Base-by-base conservation (phyloP, 2,797 vertebrate species). In the Lacerta agilis region DNA sequence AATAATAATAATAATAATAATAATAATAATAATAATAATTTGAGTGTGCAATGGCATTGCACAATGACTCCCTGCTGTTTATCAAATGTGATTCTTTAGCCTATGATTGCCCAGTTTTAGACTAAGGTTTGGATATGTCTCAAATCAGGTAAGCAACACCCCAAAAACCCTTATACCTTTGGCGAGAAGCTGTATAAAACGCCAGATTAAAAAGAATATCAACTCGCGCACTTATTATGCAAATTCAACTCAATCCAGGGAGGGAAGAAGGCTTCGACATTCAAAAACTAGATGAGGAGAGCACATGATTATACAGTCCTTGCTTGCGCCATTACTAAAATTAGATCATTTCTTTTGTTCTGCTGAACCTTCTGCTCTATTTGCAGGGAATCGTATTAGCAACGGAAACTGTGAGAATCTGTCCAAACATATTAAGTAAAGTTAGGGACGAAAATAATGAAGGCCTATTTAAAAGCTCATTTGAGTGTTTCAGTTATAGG, bases 351-450 rank as follows among this genome's bases (percentile, higher is more conserved):
- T 92, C 93, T 95, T 96, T 95, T 95, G 93, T 96, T 95, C 94
- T 94, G 86, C 89, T 94, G 93, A 95, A 93, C 92, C 94, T 95
- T 96, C 95, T 96, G 95, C 95, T 96, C 95, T 95, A 96, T 94
- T 96, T 96, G 94, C 95, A 89, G 93, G 91, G 93, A 95, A 95
- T 94, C 89, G 88, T 94, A 95, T 95, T 95, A 96, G 94, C 95
- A 95, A 94, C 88, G 90, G 95, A 96, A 96, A 95, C 93, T 95
- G 93, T 95, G 93, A 95, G 92, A 95, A 95, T 94, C 91, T 95
- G 94, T 93, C 93, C 82, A 83, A 95, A 83, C 91, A 92, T 92
- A 94, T 96, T 94, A 96, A 88, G 93, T 89, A 66, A 88, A 92
- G 82, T 88, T 86, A 89, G 86, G 91, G 73, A 85, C 83, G 92